Percentiles rank a stretch among this genome's conserved stretches.
phyloP scores from a whole-genome alignment of 2,113 vertebrate species.

The Ammospiza caudacuta region DNA sequence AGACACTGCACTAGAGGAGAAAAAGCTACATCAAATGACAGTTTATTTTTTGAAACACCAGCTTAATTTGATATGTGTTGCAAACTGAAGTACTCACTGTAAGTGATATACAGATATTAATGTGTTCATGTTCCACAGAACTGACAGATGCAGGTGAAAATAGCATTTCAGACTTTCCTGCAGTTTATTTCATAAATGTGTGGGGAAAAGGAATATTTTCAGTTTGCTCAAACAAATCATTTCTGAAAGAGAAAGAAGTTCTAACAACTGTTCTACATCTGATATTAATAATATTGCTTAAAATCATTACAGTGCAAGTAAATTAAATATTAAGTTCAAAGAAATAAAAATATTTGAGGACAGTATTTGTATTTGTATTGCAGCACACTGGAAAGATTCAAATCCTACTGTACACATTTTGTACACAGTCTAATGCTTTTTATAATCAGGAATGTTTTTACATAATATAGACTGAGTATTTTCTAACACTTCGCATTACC shows the following conservation, averaged over 20 bases:
- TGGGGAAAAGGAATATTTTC: not conserved
- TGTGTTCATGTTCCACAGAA: not conserved
- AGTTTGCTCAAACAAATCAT: not conserved
- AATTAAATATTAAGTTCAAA: not conserved
- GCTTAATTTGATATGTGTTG: not conserved
- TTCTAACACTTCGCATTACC: not conserved
- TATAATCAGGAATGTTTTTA: not conserved
- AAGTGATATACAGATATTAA: not conserved
- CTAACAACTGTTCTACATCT: not conserved
- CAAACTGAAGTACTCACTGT: not conserved
- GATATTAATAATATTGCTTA: not conserved
- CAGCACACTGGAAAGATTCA: not conserved
- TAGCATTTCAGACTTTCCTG: not conserved
- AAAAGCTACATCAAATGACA: not conserved
- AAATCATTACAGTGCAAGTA: not conserved
- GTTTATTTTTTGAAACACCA: not conserved
- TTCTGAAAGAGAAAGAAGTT: not conserved
- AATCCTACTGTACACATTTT: not conserved
- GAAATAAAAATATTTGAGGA: not conserved
- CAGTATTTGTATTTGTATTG: not conserved
- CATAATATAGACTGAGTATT: not conserved
- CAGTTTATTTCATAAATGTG: not conserved
- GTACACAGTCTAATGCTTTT: not conserved
- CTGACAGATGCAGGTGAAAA: not conserved
- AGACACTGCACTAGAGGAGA: not conserved